A percentile compares a stretch with the other conserved stretches of the same genome.
phyloP scores from a whole-genome alignment of 2,888 invertebrate species.

The Luperina testacea region DNA sequence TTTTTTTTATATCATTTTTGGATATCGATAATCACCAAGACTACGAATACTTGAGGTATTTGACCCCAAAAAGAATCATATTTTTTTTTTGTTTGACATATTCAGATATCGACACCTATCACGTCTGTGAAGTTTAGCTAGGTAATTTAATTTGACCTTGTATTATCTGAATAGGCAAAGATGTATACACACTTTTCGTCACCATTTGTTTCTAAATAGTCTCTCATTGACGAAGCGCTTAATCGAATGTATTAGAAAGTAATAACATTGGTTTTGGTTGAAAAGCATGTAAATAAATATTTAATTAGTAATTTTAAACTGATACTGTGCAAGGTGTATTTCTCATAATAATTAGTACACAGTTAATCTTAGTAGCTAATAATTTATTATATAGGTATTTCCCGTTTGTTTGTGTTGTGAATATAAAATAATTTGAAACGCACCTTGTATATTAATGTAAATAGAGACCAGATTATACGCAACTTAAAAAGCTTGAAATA shows the following conservation, averaged over 20 bases:
- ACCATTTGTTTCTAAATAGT: neutral
- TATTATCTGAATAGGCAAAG: neutral
- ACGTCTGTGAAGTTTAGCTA: neutral
- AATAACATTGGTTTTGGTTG: conserved; percentile 35
- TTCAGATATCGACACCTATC: neutral
- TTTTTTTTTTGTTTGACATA: too few relatives aligned
- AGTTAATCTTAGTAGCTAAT: too few relatives aligned
- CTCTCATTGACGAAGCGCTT: neutral
- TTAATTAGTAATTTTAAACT: neutral
- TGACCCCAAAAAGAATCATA: too few relatives aligned
- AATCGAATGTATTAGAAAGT: conserved; percentile 4
- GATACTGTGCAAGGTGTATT: conserved; percentile 28
- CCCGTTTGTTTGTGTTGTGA: too few relatives aligned
- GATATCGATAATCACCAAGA: too few relatives aligned
- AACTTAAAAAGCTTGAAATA: too few relatives aligned
- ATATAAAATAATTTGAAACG: too few relatives aligned
- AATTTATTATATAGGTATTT: too few relatives aligned
- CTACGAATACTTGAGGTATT: too few relatives aligned
- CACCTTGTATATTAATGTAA: too few relatives aligned
- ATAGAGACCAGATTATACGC: too few relatives aligned
- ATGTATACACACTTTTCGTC: neutral
- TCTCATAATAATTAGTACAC: neutral
- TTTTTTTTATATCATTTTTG: too few relatives aligned
- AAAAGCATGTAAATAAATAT: conserved; percentile 40
- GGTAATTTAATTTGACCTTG: neutral